Percentiles rank a stretch among this genome's conserved stretches.
These are phyloP conservation scores for Drosophila arizonae DNA, from an alignment of 1,140 invertebrate species.

Conservation along the genomic window DNA sequence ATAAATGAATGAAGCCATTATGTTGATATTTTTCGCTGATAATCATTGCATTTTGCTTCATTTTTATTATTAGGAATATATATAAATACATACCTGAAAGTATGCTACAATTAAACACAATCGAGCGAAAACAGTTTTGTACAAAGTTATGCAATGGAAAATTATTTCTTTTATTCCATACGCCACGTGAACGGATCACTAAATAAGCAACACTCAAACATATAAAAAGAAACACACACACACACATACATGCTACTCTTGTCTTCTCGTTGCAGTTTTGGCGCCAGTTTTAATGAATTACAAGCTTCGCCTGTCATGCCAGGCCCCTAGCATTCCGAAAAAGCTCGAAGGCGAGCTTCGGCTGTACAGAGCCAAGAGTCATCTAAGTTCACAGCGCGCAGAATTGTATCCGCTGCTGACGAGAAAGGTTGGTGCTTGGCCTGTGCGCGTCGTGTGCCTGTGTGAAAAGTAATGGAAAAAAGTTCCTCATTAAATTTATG, in stretches of 20 bases:
- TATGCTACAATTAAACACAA: background rate
- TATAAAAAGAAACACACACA: constrained; percentile 6
- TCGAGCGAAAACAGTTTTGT: background rate
- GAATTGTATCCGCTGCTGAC: constrained; percentile 82
- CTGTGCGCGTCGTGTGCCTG: constrained; percentile 54
- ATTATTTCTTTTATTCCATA: constrained; percentile 27
- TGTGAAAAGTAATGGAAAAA: constrained; percentile 45
- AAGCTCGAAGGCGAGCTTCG: constrained; percentile 59
- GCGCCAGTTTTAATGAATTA: constrained; percentile 69
- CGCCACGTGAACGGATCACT: constrained; percentile 32
- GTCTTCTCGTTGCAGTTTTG: constrained; percentile 55
- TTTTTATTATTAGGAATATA: too few species aligned
- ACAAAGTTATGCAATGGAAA: background rate
- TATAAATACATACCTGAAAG: background rate
- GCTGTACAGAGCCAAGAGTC: constrained; percentile 47
- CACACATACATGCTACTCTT: background rate
- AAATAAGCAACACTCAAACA: background rate
- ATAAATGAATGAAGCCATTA: too few species aligned
- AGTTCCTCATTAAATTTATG: constrained; percentile 27
- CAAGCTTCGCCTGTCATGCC: constrained; percentile 27
- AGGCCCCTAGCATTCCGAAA: constrained; percentile 65
- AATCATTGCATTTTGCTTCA: too few species aligned
- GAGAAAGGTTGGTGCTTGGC: constrained; percentile 74
- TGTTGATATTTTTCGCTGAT: too few species aligned
- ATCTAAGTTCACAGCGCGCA: constrained; percentile 53